Percentiles rank a stretch among this genome's conserved stretches.
Evolutionary conservation across 2,113 vertebrate species (phyloP).

Genomic region (Melanocharis versteri): DNA sequence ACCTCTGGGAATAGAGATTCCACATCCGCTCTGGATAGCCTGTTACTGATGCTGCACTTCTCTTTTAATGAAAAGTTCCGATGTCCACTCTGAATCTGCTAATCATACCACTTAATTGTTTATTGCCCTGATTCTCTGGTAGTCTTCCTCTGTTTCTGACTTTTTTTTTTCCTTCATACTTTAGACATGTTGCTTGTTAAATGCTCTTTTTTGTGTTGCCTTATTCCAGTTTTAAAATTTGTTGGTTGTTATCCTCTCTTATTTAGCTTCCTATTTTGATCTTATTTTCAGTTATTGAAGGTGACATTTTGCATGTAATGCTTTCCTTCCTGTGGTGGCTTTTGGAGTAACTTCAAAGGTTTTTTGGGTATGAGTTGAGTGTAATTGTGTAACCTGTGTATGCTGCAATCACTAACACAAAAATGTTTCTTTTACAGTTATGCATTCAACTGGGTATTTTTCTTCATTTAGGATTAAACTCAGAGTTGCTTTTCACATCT

Average conservation of each 20-base stretch:
- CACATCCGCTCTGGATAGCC: background rate
- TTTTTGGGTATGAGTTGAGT: background rate
- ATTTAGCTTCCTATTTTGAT: background rate
- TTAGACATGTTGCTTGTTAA: background rate
- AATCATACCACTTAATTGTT: background rate
- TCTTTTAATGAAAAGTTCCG: background rate
- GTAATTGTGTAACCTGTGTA: background rate
- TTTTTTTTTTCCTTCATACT: background rate
- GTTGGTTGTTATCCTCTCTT: background rate
- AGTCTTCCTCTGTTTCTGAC: background rate
- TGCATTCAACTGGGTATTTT: background rate
- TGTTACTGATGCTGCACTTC: background rate
- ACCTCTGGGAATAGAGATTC: background rate
- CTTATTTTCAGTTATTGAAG: background rate
- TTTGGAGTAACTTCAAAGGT: background rate
- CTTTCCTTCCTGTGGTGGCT: background rate
- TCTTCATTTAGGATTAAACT: slow-evolving; percentile 37
- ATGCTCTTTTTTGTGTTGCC: background rate
- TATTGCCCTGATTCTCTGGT: background rate
- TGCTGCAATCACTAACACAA: background rate
- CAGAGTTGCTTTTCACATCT: background rate
- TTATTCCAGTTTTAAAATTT: background rate
- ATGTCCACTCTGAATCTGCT: background rate
- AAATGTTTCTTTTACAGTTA: background rate
- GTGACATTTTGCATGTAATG: background rate